Evolutionary conservation across 2,888 invertebrate genomes (phyloP).

Genomic region (Deladenus siricidicola): DNA sequence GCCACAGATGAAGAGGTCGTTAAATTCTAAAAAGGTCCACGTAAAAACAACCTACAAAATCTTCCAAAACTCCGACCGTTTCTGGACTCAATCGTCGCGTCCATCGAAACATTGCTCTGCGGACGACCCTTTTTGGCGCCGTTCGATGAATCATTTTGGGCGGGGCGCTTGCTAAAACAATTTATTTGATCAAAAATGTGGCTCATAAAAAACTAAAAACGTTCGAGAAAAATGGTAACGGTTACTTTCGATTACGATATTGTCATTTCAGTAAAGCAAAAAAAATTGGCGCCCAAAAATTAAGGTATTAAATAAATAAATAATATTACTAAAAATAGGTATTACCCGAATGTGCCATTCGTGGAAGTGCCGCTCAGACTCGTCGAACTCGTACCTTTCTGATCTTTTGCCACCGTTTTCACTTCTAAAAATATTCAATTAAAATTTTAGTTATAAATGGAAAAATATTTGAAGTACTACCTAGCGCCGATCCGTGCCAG

Average conservation of each 20-base stretch:
- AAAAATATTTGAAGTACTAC: slow-evolving; percentile 6
- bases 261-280: background rate
- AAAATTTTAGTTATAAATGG: too few species aligned
- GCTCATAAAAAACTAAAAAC: too few species aligned
- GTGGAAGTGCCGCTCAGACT: too few species aligned
- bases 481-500: slow-evolving; percentile 19
- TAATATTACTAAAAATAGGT: too few species aligned
- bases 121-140: slow-evolving; percentile 2
- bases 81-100: background rate
- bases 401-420: slow-evolving; percentile 8
- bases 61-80: background rate
- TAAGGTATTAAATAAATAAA: too few species aligned
- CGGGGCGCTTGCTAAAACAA: slow-evolving; percentile 5
- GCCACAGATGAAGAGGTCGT: slow-evolving; percentile 22
- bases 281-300: background rate
- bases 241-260: too few species aligned
- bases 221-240: too few species aligned
- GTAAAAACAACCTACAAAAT: background rate
- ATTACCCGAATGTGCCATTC: slow-evolving; percentile 8
- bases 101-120: background rate
- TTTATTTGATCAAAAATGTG: background rate
- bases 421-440: background rate
- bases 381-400: background rate
- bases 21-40: slow-evolving; percentile 5
- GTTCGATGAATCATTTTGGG: slow-evolving; percentile 1